Conservation (phyloP, 1,140 invertebrate species). For the Nymphalis io region DNA sequence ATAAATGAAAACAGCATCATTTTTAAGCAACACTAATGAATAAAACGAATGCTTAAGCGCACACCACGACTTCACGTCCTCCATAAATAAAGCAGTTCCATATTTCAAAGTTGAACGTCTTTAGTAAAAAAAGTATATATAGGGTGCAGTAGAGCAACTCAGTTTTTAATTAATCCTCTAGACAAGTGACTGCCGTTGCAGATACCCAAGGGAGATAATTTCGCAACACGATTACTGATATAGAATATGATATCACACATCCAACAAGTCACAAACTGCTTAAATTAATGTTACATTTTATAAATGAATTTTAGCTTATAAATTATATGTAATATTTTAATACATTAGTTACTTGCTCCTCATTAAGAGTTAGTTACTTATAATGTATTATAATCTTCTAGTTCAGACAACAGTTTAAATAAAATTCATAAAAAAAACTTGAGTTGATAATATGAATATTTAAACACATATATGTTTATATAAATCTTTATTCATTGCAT, state of each 20-base stretch:
- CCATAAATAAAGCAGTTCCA: neutral
- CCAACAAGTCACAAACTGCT: neutral
- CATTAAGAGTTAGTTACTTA: no score
- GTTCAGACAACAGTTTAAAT: no score
- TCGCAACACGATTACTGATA: constrained; percentile 11
- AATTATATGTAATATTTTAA: no score
- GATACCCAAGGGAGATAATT: constrained; percentile 13
- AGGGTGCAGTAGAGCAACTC: neutral
- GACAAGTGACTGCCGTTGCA: constrained; percentile 1
- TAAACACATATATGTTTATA: no score
- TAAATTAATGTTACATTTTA: neutral
- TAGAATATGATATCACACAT: constrained; percentile 15
- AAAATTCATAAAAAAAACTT: no score
- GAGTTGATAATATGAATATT: no score
- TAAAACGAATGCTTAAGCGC: neutral
- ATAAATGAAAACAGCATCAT: no score
- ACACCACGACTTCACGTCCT: neutral
- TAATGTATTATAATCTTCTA: no score
- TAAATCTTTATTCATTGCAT: no score
- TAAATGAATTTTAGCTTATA: no score
- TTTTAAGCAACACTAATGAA: neutral
- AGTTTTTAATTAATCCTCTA: constrained; percentile 18
- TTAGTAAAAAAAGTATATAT: constrained; percentile 4
- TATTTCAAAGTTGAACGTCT: neutral
- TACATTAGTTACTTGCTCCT: no score